phyloP scores from a whole-genome alignment of 2,888 invertebrate species.

The Athripsodes cinereus region DNA sequence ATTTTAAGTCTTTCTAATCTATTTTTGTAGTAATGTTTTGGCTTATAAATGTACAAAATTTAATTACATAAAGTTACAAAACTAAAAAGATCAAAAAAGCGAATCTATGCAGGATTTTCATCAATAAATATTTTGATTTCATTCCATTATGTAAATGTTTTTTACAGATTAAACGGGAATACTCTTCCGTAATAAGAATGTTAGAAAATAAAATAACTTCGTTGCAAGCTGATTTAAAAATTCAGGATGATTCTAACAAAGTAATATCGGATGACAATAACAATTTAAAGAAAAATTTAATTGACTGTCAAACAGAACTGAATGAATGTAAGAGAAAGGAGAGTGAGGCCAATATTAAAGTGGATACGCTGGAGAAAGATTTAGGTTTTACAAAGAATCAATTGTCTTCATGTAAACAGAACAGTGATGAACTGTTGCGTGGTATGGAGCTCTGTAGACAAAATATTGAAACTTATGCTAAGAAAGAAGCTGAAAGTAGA shows the following conservation, averaged over 20 bases:
- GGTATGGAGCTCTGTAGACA: conserved; percentile 37
- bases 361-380: conserved; percentile 32
- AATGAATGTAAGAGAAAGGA: conserved; percentile 9
- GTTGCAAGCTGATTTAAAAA: conserved; percentile 47
- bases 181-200: conserved; percentile 48
- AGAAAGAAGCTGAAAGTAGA: conserved; percentile 44
- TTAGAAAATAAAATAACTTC: conserved; percentile 52
- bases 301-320: conserved; percentile 35
- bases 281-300: conserved; percentile 40
- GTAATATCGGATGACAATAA: conserved; percentile 46
- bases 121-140: too few relatives aligned
- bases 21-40: too few relatives aligned
- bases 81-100: too few relatives aligned
- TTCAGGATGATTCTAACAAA: conserved; percentile 40
- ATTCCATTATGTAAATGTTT: too few relatives aligned
- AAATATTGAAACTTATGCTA: conserved; percentile 36
- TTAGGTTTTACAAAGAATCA: conserved; percentile 39
- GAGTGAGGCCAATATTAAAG: conserved; percentile 14
- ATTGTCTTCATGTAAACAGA: conserved; percentile 38
- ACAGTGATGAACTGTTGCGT: conserved; percentile 36
- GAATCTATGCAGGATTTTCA: too few relatives aligned
- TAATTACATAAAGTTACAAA: too few relatives aligned
- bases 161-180: conserved; percentile 41
- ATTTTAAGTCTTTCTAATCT: too few relatives aligned
- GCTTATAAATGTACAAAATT: too few relatives aligned